A percentile compares a stretch with the other conserved stretches of the same genome.
Conservation (phyloP, 2,797 vertebrate species). For the Urophycis tenuis region DNA sequence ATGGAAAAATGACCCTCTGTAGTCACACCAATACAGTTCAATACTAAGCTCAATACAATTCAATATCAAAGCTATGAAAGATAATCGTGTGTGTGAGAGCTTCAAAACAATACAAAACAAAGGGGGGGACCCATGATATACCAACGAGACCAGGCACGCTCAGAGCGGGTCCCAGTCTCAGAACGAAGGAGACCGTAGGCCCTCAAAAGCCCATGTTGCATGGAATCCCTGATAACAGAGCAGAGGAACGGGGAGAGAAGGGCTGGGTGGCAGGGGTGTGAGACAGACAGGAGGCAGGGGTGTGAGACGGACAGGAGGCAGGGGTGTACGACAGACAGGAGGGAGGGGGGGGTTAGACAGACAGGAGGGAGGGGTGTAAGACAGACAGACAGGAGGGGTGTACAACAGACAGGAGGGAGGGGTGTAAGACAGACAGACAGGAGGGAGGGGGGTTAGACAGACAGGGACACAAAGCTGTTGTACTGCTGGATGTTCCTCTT, state of each 20-base stretch:
- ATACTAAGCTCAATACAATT: neutral
- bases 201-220: neutral
- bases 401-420: neutral
- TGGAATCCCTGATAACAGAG: neutral
- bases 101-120: neutral
- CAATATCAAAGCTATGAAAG: neutral
- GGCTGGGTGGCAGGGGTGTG: no score
- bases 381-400: constrained; percentile 3
- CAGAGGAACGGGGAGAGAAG: neutral
- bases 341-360: no score
- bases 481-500: constrained; percentile 91
- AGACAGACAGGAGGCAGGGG: no score
- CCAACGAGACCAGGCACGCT: neutral
- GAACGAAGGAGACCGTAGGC: neutral
- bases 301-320: no score
- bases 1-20: neutral
- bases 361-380: constrained; percentile 12
- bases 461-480: constrained; percentile 90
- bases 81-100: neutral
- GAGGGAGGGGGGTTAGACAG: constrained; percentile 70
- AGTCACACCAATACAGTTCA: neutral
- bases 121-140: neutral
- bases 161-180: neutral
- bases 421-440: constrained; percentile 24
- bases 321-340: no score